Percentiles rank a stretch among this genome's conserved stretches.
Evolutionary conservation across 2,888 invertebrate genomes (phyloP).

Genomic region (Ariolimax columbianus): DNA sequence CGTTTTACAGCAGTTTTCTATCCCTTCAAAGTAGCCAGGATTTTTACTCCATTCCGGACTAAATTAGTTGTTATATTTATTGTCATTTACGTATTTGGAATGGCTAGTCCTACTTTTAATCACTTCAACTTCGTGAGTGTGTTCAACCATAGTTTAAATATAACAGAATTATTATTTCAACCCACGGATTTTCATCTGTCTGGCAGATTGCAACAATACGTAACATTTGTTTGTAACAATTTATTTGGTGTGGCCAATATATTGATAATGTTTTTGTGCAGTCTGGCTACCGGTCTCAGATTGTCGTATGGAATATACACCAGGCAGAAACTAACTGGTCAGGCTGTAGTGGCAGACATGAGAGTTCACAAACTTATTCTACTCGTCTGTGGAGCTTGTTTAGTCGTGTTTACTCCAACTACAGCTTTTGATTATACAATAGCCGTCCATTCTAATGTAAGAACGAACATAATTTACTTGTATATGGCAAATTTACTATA

Average conservation of each 20-base stretch:
- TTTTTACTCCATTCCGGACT: constrained; percentile 8
- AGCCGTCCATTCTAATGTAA: not conserved
- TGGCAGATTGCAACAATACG: not conserved
- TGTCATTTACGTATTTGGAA: not conserved
- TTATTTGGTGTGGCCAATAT: not conserved
- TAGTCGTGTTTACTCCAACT: constrained; percentile 12
- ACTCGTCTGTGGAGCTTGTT: constrained; percentile 15
- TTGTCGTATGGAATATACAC: not conserved
- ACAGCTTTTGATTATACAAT: not conserved
- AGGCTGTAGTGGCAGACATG: not conserved
- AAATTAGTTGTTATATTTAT: not conserved
- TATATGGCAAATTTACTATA: not conserved
- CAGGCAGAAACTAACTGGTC: not conserved
- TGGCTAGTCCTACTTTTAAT: not conserved
- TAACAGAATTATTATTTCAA: not conserved
- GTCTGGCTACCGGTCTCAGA: not conserved
- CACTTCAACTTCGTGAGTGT: not conserved
- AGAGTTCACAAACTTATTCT: constrained; percentile 21
- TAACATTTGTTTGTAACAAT: not conserved
- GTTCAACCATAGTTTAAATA: not conserved
- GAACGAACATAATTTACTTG: not conserved
- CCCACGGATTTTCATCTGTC: not conserved
- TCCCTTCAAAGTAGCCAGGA: constrained; percentile 16
- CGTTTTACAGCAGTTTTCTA: constrained; percentile 16
- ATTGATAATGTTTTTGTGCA: not conserved